A percentile compares a stretch with the other conserved stretches of the same genome.
These are phyloP conservation scores for Sebastes melanostomus DNA, from an alignment of 2,797 vertebrate genomes.

Conservation along the genomic window DNA sequence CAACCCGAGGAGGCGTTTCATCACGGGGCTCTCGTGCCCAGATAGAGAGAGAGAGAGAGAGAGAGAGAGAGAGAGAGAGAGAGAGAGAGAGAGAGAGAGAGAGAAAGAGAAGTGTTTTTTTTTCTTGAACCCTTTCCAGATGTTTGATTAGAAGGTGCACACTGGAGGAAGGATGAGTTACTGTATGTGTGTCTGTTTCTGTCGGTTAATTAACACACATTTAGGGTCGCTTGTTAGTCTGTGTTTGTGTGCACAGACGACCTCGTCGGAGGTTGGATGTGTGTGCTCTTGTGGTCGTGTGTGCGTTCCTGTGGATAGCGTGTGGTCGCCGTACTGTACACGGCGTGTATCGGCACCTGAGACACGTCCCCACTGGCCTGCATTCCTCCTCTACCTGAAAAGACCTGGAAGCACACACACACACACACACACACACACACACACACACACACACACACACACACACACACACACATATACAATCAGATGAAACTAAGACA, in stretches of 20 bases:
- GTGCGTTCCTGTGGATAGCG: constrained; percentile 19
- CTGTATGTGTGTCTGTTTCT: constrained; percentile 23
- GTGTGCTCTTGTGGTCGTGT: not conserved
- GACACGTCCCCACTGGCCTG: constrained; percentile 71
- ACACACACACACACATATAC: not conserved
- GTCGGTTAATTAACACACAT: constrained; percentile 32
- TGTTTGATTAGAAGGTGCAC: constrained; percentile 81
- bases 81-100: not conserved
- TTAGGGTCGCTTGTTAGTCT: not conserved
- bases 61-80: not conserved
- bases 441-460: not conserved
- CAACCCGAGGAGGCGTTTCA: constrained; percentile 54
- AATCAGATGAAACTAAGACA: constrained; percentile 1
- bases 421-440: not conserved
- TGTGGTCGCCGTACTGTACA: constrained; percentile 25
- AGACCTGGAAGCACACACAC: constrained; percentile 29
- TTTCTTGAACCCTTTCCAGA: constrained; percentile 74
- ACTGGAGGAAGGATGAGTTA: constrained; percentile 60
- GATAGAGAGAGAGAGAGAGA: no score
- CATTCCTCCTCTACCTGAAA: constrained; percentile 65
- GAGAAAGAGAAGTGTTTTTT: constrained; percentile 23
- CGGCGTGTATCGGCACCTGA: constrained; percentile 33
- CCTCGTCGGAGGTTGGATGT: not conserved
- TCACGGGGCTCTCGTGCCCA: constrained; percentile 39
- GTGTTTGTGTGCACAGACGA: not conserved